These are phyloP conservation scores for Artibeus lituratus DNA, from an alignment of 2,797 vertebrate genomes.

Conservation along the genomic window DNA sequence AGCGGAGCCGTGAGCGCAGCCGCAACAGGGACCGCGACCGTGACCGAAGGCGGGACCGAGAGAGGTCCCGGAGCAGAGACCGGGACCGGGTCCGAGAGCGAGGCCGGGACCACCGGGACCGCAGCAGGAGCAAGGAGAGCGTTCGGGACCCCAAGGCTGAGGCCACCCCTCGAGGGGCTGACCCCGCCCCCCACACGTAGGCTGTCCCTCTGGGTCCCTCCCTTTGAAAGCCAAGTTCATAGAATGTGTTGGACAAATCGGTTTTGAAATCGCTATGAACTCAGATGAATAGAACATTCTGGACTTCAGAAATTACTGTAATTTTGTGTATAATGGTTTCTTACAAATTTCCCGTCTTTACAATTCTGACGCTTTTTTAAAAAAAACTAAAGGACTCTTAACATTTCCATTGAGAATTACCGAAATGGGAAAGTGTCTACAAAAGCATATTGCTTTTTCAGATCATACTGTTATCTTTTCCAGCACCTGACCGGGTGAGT, in stretches of 20 bases:
- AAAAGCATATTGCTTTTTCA: conserved; percentile 86
- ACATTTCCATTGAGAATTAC: conserved; percentile 82
- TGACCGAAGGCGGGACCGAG: conserved; percentile 63
- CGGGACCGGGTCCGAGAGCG: conserved; percentile 81
- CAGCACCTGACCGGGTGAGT: conserved; percentile 79
- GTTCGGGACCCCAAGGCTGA: conserved; percentile 88
- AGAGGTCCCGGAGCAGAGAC: conserved; percentile 57
- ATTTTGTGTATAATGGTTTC: conserved; percentile 84
- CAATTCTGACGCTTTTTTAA: conserved; percentile 77
- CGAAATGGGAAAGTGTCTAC: conserved; percentile 80
- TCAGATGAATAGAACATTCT: conserved; percentile 53
- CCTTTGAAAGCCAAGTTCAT: conserved; percentile 72
- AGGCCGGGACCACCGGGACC: conserved; percentile 84
- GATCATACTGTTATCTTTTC: conserved; percentile 83
- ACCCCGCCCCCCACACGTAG: conserved; percentile 77
- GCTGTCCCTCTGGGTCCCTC: rapidly evolving
- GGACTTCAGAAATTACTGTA: conserved; percentile 77
- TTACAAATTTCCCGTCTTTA: conserved; percentile 78
- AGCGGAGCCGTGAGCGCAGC: conserved; percentile 81
- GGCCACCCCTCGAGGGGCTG: conserved; percentile 79
- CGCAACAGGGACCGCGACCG: conserved; percentile 74
- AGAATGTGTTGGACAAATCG: conserved; percentile 45
- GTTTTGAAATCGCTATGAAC: conserved; percentile 74
- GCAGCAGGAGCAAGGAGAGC: conserved; percentile 87
- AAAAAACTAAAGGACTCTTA: conserved; percentile 64